phyloP scores from a whole-genome alignment of 2,113 vertebrate genomes.

The Gopherus evgoodei region DNA sequence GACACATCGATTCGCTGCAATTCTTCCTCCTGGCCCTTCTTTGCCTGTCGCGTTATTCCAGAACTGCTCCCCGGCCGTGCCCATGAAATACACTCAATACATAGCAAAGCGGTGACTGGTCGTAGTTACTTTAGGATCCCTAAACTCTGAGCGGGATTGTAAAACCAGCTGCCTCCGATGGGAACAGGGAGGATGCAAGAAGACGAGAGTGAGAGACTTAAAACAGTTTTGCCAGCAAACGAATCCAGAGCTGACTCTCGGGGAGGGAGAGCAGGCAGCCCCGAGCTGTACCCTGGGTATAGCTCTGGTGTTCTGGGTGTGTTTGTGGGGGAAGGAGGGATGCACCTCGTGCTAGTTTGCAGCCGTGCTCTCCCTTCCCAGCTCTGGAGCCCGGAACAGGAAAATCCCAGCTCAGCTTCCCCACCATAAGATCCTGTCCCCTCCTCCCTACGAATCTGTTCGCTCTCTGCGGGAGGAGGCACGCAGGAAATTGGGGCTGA shows the following conservation, averaged over 20 bases:
- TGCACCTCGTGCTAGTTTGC: neutral
- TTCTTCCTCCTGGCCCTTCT: no score
- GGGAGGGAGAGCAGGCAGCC: neutral
- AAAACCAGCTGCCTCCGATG: no score
- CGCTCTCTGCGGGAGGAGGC: constrained; percentile 8
- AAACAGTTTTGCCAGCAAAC: neutral
- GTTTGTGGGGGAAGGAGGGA: no score
- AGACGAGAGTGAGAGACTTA: neutral
- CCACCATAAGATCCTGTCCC: constrained; percentile 66
- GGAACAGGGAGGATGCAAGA: neutral
- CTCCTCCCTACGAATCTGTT: constrained; percentile 22
- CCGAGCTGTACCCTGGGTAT: no score
- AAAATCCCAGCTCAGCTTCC: constrained; percentile 60
- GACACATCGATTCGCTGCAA: no score
- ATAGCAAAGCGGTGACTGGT: no score
- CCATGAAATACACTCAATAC: no score
- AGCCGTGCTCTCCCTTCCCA: neutral
- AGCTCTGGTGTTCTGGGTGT: no score
- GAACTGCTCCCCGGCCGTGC: neutral
- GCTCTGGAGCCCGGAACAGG: constrained; percentile 68
- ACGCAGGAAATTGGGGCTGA: neutral
- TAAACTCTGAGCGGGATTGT: no score
- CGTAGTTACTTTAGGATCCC: no score
- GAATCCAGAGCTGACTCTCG: no score
- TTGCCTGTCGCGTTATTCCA: neutral